These are phyloP conservation scores for Scolopax mira DNA, from an alignment of 2,113 vertebrate genomes.

Conservation along the genomic window DNA sequence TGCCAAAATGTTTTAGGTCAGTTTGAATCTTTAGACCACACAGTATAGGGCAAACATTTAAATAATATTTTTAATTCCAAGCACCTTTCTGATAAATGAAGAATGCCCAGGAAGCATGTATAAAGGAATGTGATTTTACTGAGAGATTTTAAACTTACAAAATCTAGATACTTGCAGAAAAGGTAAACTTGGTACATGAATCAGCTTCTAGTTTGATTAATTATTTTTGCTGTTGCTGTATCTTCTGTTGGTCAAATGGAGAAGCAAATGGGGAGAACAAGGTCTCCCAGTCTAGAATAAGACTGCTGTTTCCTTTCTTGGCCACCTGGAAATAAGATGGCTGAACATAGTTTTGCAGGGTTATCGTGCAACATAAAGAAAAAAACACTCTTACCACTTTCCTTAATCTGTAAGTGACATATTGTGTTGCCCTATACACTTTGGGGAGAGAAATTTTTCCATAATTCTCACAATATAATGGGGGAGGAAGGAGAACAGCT, in stretches of 20 bases:
- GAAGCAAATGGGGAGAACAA: neutral
- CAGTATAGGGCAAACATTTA: neutral
- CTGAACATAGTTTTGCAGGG: neutral
- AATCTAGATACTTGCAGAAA: neutral
- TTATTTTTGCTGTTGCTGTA: neutral
- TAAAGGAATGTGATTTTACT: neutral
- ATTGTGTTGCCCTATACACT: neutral
- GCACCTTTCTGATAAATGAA: neutral
- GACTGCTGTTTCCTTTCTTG: neutral
- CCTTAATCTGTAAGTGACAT: neutral
- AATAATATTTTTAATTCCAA: neutral
- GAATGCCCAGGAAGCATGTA: neutral
- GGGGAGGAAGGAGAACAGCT: neutral
- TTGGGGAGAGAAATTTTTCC: neutral
- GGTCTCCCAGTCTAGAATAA: neutral
- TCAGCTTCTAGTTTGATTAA: neutral
- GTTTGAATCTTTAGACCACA: neutral
- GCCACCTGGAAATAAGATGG: neutral
- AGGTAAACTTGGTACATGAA: neutral
- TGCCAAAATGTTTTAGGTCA: neutral
- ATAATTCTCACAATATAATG: neutral
- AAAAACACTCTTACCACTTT: neutral
- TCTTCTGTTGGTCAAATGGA: neutral
- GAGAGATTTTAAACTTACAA: neutral
- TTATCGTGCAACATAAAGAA: neutral